Evolutionary conservation across 2,113 vertebrate genomes (phyloP), one percentile per base, ranked within the genome.

Genomic region (Heteronetta atricapilla): DNA sequence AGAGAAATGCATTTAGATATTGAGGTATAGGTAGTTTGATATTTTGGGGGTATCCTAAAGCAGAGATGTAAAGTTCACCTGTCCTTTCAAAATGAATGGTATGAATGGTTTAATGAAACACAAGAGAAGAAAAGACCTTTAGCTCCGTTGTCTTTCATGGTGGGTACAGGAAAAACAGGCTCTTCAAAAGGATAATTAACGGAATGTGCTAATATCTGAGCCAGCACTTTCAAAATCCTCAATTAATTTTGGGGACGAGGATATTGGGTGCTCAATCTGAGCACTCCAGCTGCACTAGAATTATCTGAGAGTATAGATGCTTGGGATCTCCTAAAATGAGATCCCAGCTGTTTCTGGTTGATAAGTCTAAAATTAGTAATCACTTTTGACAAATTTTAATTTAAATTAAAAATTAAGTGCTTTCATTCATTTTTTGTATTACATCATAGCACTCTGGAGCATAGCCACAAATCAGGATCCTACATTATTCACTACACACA

Each of bases 391-490:
- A 87, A 75, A 90, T 92, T 93, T 67, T 86, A 84, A 92, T 96
- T 95, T 93, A 93, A 94, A 96, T 94, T 88, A 96, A 94, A 96
- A 95, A 94, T 95, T 92, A 88, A 93, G 60, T 94, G 66, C 88
- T 93, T 91, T 90, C 90, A 92, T 94, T 90, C 63, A 79, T 95
- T 95, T 91, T 93, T 95, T 95, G 64, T 91, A 73, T 95, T 87
- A 46, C 74, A 85, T 89, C 95, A 91, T 11, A 87, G 82, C 82
- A 22, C 74, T 91, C 84, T 63, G 70, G 74, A 87, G 33, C 81
- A 46, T 75, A 74, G 48, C 79, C 84, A 76, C 86, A 92, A 93
- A 79, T 69, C 53, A 76, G 77, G 23, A 58, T 23, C 7, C 53
- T 73, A 33, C 81, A 50, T 93, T 91, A 91, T 93, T 89, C 44